Evolutionary conservation across 2,888 invertebrate genomes (phyloP).

Genomic region (Chaitophorus viminalis): DNA sequence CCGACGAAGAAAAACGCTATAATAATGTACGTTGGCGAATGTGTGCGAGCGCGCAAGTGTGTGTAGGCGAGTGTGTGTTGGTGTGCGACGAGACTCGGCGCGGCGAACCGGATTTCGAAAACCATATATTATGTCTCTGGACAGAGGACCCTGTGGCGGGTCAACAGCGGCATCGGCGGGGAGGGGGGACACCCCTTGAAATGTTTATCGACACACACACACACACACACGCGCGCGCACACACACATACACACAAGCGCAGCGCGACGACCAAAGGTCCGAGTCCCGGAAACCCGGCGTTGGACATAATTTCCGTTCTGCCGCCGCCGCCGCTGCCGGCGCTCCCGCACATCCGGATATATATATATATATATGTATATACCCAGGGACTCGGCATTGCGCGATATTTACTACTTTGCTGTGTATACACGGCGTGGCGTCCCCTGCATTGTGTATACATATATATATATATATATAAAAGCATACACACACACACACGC

Average conservation of each 20-base stretch:
- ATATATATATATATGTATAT: not conserved
- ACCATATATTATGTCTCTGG: slow-evolving; percentile 41
- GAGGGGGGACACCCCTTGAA: slow-evolving; percentile 40
- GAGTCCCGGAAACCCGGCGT: slow-evolving; percentile 53
- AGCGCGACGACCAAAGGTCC: slow-evolving; percentile 53
- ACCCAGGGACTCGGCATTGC: slow-evolving; percentile 28
- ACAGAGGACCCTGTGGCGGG: not conserved
- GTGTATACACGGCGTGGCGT: not conserved
- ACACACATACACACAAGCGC: not conserved
- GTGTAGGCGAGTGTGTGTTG: not conserved
- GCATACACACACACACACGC: not conserved
- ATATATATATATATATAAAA: too few relatives aligned
- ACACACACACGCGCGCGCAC: not conserved
- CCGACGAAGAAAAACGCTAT: not conserved
- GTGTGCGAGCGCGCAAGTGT: not conserved
- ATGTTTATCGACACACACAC: slow-evolving; percentile 55
- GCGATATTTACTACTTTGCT: slow-evolving; percentile 41
- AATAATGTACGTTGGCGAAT: not conserved
- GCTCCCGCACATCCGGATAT: slow-evolving; percentile 41
- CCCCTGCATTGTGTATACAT: not conserved
- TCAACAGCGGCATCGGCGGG: not conserved
- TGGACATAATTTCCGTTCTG: slow-evolving; percentile 59
- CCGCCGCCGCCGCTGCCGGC: slow-evolving; percentile 30
- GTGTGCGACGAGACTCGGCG: not conserved
- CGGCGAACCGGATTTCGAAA: slow-evolving; percentile 52